Conservation (phyloP, 2,888 invertebrate species). For the Osedax fenrisi region DNA sequence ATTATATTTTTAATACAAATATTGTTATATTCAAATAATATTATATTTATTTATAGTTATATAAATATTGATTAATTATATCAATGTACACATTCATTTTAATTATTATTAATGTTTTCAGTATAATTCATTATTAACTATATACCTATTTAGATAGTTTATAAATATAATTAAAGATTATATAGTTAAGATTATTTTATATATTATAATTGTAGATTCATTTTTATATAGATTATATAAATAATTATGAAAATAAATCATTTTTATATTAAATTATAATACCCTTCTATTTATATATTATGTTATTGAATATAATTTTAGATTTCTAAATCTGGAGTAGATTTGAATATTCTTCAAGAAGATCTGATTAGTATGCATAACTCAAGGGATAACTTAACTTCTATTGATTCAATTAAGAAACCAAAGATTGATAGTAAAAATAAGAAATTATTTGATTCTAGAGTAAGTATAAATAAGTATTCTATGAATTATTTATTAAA, state of each 20-base stretch:
- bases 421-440: constrained; percentile 40
- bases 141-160: too few species aligned
- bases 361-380: constrained; percentile 5
- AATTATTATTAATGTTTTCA: too few species aligned
- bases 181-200: too few species aligned
- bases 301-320: constrained; percentile 34
- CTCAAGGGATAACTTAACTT: background rate
- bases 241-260: background rate
- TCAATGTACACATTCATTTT: too few species aligned
- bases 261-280: background rate
- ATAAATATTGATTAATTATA: too few species aligned
- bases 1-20: too few species aligned
- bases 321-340: constrained; percentile 47
- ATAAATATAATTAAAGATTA: too few species aligned
- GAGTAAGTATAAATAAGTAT: constrained; percentile 35
- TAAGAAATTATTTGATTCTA: constrained; percentile 43
- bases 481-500: background rate
- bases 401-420: constrained; percentile 36
- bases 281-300: background rate
- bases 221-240: background rate
- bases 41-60: too few species aligned
- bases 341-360: constrained; percentile 40
- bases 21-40: too few species aligned
- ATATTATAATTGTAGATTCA: too few species aligned
- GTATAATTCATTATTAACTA: too few species aligned